These are phyloP conservation scores for Parnassius glacialis DNA, from an alignment of 2,888 invertebrate genomes.

Conservation along the genomic window DNA sequence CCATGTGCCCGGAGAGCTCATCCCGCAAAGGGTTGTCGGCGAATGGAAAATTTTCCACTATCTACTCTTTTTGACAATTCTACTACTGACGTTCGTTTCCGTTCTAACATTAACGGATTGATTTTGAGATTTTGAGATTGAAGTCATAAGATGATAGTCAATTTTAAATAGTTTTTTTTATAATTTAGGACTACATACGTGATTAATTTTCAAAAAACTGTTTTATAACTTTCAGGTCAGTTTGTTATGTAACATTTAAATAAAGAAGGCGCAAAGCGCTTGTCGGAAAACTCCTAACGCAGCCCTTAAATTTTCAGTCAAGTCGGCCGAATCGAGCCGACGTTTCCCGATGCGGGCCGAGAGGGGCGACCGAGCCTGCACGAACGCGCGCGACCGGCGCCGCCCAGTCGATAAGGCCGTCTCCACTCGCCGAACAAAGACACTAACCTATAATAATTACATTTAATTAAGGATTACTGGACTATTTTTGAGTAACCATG, in stretches of 20 bases:
- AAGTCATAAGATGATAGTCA: too few relatives aligned
- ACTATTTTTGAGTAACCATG: slow-evolving; percentile 65
- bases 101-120: too few relatives aligned
- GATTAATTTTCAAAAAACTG: too few relatives aligned
- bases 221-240: slow-evolving; percentile 3
- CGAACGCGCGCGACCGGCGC: slow-evolving; percentile 70
- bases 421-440: slow-evolving; percentile 77
- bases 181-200: too few relatives aligned
- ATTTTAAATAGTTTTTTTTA: too few relatives aligned
- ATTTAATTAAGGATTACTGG: slow-evolving; percentile 75
- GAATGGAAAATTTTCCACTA: slow-evolving; percentile 59
- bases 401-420: slow-evolving; percentile 81
- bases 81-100: too few relatives aligned
- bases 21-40: slow-evolving; percentile 71
- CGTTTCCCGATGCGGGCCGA: slow-evolving; percentile 43
- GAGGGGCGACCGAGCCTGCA: slow-evolving; percentile 48
- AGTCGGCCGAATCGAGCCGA: slow-evolving; percentile 51
- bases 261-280: slow-evolving; percentile 52
- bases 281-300: slow-evolving; percentile 63
- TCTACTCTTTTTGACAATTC: background rate
- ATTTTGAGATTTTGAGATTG: too few relatives aligned
- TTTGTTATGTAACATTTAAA: slow-evolving; percentile 8
- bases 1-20: slow-evolving; percentile 66
- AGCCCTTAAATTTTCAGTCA: slow-evolving; percentile 77
- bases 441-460: slow-evolving; percentile 80